Evolutionary conservation across 1,140 invertebrate species (phyloP).

Genomic region (Plectrocnemia conspersa): DNA sequence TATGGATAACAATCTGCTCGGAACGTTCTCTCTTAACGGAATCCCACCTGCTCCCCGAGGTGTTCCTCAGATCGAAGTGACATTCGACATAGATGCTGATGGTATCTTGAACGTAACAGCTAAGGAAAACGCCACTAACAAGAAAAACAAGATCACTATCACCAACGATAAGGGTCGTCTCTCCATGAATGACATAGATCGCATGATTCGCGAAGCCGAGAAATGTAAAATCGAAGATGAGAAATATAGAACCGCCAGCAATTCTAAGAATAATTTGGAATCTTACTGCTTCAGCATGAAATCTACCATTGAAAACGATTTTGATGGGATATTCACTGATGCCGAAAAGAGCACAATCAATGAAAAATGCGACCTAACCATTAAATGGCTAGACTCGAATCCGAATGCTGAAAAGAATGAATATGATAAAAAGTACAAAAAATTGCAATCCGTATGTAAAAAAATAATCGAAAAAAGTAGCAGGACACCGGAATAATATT

Average conservation of each 20-base stretch:
- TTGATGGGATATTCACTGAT: conserved; percentile 87
- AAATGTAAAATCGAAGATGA: conserved; percentile 90
- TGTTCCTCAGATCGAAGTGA: conserved; percentile 90
- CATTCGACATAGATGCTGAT: conserved; percentile 89
- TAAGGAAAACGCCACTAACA: conserved; percentile 87
- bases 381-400: conserved; percentile 92
- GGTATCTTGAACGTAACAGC: conserved; percentile 86
- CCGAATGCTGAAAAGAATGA: conserved; percentile 90
- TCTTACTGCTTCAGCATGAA: conserved; percentile 98
- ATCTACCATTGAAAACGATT: conserved; percentile 84
- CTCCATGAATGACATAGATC: conserved; percentile 94
- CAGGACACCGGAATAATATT: conserved; percentile 70
- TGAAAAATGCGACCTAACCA: conserved; percentile 90
- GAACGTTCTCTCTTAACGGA: conserved; percentile 90
- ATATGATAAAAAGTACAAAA: conserved; percentile 89
- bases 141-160: conserved; percentile 97
- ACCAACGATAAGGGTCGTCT: conserved; percentile 97
- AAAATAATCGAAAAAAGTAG: conserved; percentile 84
- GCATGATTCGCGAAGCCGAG: conserved; percentile 96
- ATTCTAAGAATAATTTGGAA: conserved; percentile 89
- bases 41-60: conserved; percentile 94
- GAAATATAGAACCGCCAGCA: conserved; percentile 81
- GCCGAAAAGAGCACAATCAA: conserved; percentile 80
- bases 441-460: conserved; percentile 77
- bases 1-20: conserved; percentile 87